phyloP scores from a whole-genome alignment of 2,888 invertebrate genomes.

The Drosophila basisetae region DNA sequence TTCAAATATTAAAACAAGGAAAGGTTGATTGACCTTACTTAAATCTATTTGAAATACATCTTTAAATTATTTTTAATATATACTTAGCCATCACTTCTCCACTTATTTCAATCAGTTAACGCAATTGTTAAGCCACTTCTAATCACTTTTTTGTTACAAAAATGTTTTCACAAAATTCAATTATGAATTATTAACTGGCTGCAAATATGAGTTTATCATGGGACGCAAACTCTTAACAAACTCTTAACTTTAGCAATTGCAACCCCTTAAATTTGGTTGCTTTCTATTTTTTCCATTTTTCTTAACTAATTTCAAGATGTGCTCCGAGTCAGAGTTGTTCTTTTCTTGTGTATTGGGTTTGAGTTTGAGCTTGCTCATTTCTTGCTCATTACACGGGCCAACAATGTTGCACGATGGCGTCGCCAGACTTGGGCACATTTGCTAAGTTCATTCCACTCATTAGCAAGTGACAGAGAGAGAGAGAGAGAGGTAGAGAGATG shows the following conservation, averaged over 20 bases:
- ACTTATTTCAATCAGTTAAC: background rate
- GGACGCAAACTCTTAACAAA: constrained; percentile 13
- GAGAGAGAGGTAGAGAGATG: background rate
- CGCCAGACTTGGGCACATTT: constrained; percentile 50
- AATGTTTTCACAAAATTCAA: background rate
- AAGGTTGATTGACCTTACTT: background rate
- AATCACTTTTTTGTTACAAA: background rate
- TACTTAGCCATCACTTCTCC: background rate
- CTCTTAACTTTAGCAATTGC: constrained; percentile 33
- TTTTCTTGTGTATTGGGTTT: constrained; percentile 1
- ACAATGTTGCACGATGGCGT: constrained; percentile 32
- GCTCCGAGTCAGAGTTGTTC: constrained; percentile 19
- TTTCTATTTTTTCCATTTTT: background rate
- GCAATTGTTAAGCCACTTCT: background rate
- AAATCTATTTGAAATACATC: background rate
- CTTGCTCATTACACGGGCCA: constrained; percentile 27
- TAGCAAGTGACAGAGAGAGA: constrained; percentile 52
- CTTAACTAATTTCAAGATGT: constrained; percentile 57
- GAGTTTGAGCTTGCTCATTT: constrained; percentile 17
- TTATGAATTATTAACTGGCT: constrained; percentile 25
- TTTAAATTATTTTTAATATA: background rate
- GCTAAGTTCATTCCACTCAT: constrained; percentile 79
- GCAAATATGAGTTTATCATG: constrained; percentile 19
- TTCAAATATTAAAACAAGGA: background rate
- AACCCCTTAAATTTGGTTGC: constrained; percentile 43